Evolutionary conservation across 2,888 invertebrate species (phyloP), one percentile per base, ranked within the genome.

Genomic region (Andrena trimmerana): DNA sequence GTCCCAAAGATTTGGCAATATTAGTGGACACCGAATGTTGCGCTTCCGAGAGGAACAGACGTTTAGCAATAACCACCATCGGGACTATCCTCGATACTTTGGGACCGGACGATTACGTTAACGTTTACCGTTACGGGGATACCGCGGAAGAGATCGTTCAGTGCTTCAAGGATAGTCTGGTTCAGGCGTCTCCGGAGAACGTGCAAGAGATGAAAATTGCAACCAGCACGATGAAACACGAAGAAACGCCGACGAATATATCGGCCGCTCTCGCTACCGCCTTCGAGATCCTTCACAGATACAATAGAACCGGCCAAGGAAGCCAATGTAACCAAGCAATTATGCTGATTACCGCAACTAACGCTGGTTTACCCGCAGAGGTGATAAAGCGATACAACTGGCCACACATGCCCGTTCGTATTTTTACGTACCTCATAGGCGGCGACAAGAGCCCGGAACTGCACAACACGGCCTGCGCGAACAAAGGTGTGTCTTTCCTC

Each of bases 281-380:
- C 6, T 99, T 99, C 93, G 97, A 98, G 94, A 96, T 99, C 83
- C 95, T 99, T 69, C 97, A 97, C 92, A 97, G 97, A 96, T 98
- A 98, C 91, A 98, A 98, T 92, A 96, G 97, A 87, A 97, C 97
- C 0, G 97, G 97, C 0, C 96, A 96, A 90, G 98, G 98, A 4
- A 97, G 98, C 90, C 98, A 98, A 92, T 99, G 99, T 93, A 99
- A 99, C 95, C 99, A 99, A 94, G 99, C 99, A 2, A 99, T 99
- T 73, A 99, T 99, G 97, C 95, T 99, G 73, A 97, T 99, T 82
- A 99, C 99, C 0, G 98, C 99, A 88, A 99, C 99, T 29, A 98
- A 98, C 13, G 97, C 98, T 2, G 95, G 95, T 59, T 95, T 96
- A 0, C 96, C 96, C 10, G 95, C 95, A 88, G 96, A 96, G 1